Evolutionary conservation across 2,113 vertebrate species (phyloP).

Genomic region (Sterna hirundo): DNA sequence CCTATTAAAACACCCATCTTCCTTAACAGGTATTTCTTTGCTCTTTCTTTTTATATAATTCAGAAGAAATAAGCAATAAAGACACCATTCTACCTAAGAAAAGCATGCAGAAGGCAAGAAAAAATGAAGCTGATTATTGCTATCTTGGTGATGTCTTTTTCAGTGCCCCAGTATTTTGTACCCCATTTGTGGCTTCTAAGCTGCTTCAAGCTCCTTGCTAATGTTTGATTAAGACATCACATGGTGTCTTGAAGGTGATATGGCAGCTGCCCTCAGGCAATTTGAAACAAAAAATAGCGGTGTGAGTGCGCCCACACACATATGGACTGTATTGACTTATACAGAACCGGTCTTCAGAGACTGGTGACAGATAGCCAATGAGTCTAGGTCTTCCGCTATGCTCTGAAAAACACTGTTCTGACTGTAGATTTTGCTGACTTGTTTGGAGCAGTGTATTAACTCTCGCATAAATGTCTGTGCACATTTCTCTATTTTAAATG

Average conservation of each 20-base stretch:
- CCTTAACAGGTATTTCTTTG: not conserved
- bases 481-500: conserved; percentile 51
- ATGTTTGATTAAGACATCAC: conserved; percentile 51
- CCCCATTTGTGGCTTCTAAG: not conserved
- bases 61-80: not conserved
- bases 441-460: conserved; percentile 48
- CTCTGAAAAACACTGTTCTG: not conserved
- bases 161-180: not conserved
- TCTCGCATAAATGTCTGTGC: conserved; percentile 18
- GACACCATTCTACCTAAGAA: not conserved
- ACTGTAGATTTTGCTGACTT: conserved; percentile 19
- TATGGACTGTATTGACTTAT: conserved; percentile 5
- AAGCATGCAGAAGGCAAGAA: not conserved
- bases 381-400: not conserved
- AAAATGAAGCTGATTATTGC: not conserved
- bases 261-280: conserved; percentile 17
- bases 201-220: conserved; percentile 12
- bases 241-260: not conserved
- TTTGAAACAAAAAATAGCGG: conserved; percentile 35
- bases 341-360: not conserved
- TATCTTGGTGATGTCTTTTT: not conserved
- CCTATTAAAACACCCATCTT: not conserved
- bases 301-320: conserved; percentile 20
- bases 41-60: not conserved
- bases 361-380: conserved; percentile 31